These are phyloP conservation scores for Albula glossodonta DNA, from an alignment of 2,113 vertebrate genomes.

Conservation along the genomic window DNA sequence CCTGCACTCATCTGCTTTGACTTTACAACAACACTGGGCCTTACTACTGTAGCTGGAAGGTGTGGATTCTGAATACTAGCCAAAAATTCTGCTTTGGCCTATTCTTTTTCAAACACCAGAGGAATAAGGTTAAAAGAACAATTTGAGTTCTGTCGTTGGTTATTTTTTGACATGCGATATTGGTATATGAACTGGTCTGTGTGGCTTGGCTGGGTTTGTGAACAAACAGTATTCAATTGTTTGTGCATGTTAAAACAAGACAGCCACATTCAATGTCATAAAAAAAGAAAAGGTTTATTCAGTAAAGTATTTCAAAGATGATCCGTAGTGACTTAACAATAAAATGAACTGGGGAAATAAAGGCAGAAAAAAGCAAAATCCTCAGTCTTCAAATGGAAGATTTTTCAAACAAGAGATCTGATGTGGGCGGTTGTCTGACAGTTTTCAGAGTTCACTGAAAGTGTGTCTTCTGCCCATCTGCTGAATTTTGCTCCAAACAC, in stretches of 20 bases:
- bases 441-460: not conserved
- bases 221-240: not conserved
- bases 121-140: constrained; percentile 23
- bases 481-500: constrained; percentile 56
- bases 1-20: constrained; percentile 16
- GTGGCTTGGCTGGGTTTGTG: not conserved
- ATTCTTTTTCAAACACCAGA: constrained; percentile 24
- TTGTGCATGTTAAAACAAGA: not conserved
- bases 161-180: not conserved
- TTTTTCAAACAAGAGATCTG: not conserved
- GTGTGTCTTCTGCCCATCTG: constrained; percentile 36
- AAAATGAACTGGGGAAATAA: not conserved
- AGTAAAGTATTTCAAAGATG: not conserved
- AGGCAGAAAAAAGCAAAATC: too few species aligned
- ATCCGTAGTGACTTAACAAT: not conserved
- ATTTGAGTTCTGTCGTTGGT: not conserved
- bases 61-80: constrained; percentile 48
- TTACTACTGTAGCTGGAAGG: constrained; percentile 51
- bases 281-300: not conserved
- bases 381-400: not conserved
- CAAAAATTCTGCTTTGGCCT: constrained; percentile 41
- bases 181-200: not conserved
- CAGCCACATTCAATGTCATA: not conserved
- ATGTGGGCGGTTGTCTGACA: too few species aligned
- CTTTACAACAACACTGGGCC: constrained; percentile 47